Evolutionary conservation across 2,888 invertebrate genomes (phyloP), one percentile per base, ranked within the genome.

Genomic region (Leucophenga maculata): DNA sequence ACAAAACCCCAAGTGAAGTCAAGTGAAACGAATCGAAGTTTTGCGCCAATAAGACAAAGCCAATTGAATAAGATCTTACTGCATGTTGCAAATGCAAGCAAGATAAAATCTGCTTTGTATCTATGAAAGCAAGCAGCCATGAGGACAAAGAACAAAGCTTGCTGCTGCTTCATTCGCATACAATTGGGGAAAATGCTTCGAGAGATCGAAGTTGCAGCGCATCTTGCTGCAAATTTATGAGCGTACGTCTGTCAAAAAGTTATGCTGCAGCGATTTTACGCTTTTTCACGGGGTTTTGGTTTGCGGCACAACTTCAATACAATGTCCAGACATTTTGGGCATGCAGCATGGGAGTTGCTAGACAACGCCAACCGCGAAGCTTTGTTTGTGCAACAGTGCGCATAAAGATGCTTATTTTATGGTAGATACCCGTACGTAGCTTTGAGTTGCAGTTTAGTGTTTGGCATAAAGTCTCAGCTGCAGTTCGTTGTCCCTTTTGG

Each of bases 201-300:
- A n/a, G n/a, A n/a, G n/a, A 16, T 52, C n/a, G 16, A 52, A 18
- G 9, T 52, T 52, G 52, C 9, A 18, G 32, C 32, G 32, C 32
- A 32, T 32, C 32, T 32, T 32, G 8, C 13, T 74, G 71, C 71
- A 76, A 77, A 82, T 82, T 82, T 82, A 80, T 79, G 83, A 81
- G 77, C 83, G 70, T 74, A 73, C 81, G 74, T 79, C 81, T 78
- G 78, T 73, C 76, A 69, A 71, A 68, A 64, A n/a, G 13, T 16
- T 32, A n/a, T 59, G 65, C 68, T 66, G 16, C 18, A 39, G 64
- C 20, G 64, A 18, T 55, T 52, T 60, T 65, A 66, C 74, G 70
- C n/a, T n/a, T n/a, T n/a, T n/a, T n/a, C n/a, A n/a, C n/a, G n/a
- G 78, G 73, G 76, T 22, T 55, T 18, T 55, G n/a, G 55, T 20